phyloP scores from a whole-genome alignment of 2,797 vertebrate species.

The Acestrorhynchus altus region DNA sequence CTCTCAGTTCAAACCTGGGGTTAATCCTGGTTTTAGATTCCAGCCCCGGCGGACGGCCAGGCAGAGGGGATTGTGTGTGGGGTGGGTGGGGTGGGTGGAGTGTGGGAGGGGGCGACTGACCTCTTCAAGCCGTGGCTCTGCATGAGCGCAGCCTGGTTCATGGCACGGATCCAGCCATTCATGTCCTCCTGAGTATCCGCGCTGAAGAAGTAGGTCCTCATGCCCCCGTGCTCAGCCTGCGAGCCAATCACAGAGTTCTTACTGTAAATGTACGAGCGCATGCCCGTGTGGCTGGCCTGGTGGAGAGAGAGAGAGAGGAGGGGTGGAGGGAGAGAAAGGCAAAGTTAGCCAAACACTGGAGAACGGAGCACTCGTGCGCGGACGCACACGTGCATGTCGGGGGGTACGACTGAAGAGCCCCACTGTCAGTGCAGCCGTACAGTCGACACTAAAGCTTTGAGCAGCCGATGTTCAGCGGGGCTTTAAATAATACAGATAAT shows the following conservation, averaged over 20 bases:
- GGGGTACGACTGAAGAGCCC: neutral
- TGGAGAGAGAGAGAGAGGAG: constrained; percentile 14
- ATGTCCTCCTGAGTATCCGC: constrained; percentile 98
- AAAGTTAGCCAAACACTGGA: constrained; percentile 7
- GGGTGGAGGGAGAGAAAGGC: neutral
- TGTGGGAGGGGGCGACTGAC: constrained; percentile 70
- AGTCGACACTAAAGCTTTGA: neutral
- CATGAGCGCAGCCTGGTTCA: constrained; percentile 98
- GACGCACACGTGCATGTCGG: neutral
- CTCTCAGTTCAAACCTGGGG: neutral
- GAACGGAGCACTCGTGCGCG: neutral
- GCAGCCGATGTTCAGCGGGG: neutral
- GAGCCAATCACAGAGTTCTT: constrained; percentile 92
- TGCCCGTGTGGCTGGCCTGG: constrained; percentile 94
- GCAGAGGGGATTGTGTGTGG: constrained; percentile 3
- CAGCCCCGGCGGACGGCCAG: neutral
- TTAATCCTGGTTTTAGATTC: neutral
- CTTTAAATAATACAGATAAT: neutral
- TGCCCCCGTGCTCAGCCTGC: constrained; percentile 92
- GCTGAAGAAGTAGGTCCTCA: constrained; percentile 99
- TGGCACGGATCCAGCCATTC: constrained; percentile 95
- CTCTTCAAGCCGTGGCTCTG: constrained; percentile 89
- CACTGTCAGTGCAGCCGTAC: constrained; percentile 2
- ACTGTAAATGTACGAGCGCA: constrained; percentile 96
- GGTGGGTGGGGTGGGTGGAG: neutral